Evolutionary conservation across 2,797 vertebrate species (phyloP), one percentile per base, ranked within the genome.

Genomic region (Allobates femoralis): DNA sequence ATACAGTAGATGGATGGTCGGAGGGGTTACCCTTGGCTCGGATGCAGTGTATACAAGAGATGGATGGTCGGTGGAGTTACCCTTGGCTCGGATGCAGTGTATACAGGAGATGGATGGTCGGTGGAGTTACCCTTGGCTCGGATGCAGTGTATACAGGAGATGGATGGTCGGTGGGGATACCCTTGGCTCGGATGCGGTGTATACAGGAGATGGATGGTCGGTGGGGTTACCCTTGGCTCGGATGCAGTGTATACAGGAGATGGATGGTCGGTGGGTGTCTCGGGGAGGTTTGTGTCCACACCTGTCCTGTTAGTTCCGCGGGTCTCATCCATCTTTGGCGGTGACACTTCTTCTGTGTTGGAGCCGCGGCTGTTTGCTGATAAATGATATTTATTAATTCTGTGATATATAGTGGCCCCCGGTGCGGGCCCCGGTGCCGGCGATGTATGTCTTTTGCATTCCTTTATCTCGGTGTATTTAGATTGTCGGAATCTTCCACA

Each of bases 381-480:
- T 87, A 75, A 75, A 88, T 88, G 14, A 74, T 85, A 88, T 88
- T 85, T 88, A 85, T 88, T 88, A 85, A 87, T 84, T 71, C 50
- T 12, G 56, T 88, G 86, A 88, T 88, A 67, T 67, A 88, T 84
- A 0, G 26, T 3, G 55, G 71, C 73, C 34, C 7, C 11, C 41
- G 16, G 51, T 26, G 75, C 14, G 56, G 21, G 41, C 19, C 73
- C 53, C 26, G 32, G n/a, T 16, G 77, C 77, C 21, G 79, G 76
- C 73, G 66, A 81, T 77, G 41, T 71, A 26, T 46, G 74, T 56
- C 81, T 71, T 62, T 73, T 75, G 75, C 79, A 50, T 56, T 77
- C 80, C 34, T 56, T 87, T 83, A 83, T 83, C 58, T 50, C 85
- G 23, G 3, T n/a, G 56, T 53, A 67, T 81, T 85, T 81, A 87